Evolutionary conservation across 2,113 vertebrate genomes (phyloP).

Genomic region (Anhinga anhinga): DNA sequence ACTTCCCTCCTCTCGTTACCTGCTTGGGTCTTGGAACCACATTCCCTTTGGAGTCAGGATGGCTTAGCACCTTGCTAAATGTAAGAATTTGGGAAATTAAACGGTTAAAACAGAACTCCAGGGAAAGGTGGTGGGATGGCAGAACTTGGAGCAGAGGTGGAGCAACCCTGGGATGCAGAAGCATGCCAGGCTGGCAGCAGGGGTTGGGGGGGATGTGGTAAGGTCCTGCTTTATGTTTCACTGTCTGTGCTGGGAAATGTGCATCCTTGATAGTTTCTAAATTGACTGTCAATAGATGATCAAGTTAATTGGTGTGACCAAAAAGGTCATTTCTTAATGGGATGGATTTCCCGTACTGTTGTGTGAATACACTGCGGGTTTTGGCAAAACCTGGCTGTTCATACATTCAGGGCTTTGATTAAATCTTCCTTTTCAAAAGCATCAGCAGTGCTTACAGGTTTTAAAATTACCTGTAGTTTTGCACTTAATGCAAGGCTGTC

Average conservation of each 20-base stretch:
- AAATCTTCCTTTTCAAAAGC: background rate
- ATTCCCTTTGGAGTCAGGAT: background rate
- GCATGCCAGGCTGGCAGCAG: background rate
- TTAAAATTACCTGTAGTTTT: background rate
- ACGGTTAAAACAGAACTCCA: background rate
- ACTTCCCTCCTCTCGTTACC: background rate
- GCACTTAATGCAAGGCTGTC: background rate
- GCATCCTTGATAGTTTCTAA: background rate
- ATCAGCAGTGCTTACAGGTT: background rate
- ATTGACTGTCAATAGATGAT: background rate
- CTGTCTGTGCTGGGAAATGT: background rate
- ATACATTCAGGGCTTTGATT: background rate
- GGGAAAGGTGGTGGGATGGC: background rate
- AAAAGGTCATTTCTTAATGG: background rate
- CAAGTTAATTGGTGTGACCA: slow-evolving; percentile 17
- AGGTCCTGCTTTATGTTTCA: background rate
- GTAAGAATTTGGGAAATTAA: background rate
- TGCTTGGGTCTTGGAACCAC: background rate
- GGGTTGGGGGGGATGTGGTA: too few relatives aligned
- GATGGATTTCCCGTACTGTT: background rate
- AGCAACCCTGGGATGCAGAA: background rate
- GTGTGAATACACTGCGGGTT: background rate
- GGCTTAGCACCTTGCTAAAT: background rate
- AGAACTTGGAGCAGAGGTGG: background rate
- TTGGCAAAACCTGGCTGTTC: background rate